phyloP scores from a whole-genome alignment of 1,140 invertebrate genomes.

The Diorhabda carinulata region DNA sequence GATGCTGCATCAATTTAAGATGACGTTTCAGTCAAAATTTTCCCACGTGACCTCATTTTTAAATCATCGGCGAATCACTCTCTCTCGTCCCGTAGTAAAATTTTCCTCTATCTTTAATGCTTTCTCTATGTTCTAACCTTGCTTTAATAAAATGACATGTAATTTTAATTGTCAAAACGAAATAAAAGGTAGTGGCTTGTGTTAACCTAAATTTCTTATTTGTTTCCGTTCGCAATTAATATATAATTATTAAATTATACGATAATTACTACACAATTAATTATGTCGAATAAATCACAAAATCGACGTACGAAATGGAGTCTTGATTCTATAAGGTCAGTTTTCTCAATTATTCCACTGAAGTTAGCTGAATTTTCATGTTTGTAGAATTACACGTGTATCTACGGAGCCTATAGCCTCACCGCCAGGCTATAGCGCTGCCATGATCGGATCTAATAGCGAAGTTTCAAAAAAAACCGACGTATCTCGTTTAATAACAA shows the following conservation, averaged over 20 bases:
- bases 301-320: conserved; percentile 41
- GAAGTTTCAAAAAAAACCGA: conserved; percentile 73
- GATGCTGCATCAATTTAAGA: no score
- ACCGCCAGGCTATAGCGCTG: conserved; percentile 80
- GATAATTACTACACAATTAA: background rate
- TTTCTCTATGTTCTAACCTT: no score
- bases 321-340: conserved; percentile 39
- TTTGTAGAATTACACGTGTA: conserved; percentile 33
- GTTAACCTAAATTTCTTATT: conserved; percentile 16
- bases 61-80: no score
- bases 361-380: background rate
- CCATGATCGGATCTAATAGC: conserved; percentile 63
- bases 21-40: no score
- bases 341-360: conserved; percentile 4
- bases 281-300: conserved; percentile 31
- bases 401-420: conserved; percentile 53
- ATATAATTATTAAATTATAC: background rate
- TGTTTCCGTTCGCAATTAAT: background rate
- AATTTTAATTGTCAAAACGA: no score
- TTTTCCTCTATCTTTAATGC: no score
- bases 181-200: background rate
- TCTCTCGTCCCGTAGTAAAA: no score
- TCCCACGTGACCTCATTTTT: no score
- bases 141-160: no score
- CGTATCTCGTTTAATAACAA: conserved; percentile 80